Base-by-base conservation (phyloP, 2,797 vertebrate genomes). In the Diplodus sargus region DNA sequence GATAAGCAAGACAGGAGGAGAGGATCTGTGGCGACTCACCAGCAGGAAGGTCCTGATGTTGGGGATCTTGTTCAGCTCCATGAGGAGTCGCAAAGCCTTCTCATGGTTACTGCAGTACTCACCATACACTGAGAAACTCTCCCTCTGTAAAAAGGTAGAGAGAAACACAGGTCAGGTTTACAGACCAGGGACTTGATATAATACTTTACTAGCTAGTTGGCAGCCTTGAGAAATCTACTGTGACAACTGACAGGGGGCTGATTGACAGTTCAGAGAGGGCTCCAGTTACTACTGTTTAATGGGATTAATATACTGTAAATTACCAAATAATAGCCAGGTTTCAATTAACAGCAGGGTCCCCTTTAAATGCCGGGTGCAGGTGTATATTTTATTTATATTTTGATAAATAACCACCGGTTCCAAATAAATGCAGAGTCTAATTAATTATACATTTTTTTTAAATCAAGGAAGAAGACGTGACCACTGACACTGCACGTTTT, bases 91-190 rank as follows among this genome's bases (percentile, higher is more conserved):
- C 88, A 99, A 92, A 70, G 98, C 98, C 93, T 99, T 99, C 94
- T 99, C 98, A 0, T 99, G 98, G 92, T 99, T 99, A 89, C 98
- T 98, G 93, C 98, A 99, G 89, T 99, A 99, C 77, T 99, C 98
- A 56, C 98, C 96, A 0, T 99, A 99, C 13, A 99, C 97, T 0
- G 96, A 97, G 94, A 99, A 99, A 73, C 95, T 96, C 76, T 96
- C 95, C 93, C 94, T 98, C 98, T 99, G 96, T 65, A 96, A 91
- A 23, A 52, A 42, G 86, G 86, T 10, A 39, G 83, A 82, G 16
- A 30, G 20, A 81, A 59, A 53, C 25, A 63, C 30, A 76, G 2
- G 51, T 90, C 23, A 89, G 70, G 72, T 53, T n/a, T 60, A 11
- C 39, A 67, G 8, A 48, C 8, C 49, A 23, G 7, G 23, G 22